Evolutionary conservation across 2,113 vertebrate genomes (phyloP), one percentile per base, ranked within the genome.

Genomic region (Dasyprocta punctata): DNA sequence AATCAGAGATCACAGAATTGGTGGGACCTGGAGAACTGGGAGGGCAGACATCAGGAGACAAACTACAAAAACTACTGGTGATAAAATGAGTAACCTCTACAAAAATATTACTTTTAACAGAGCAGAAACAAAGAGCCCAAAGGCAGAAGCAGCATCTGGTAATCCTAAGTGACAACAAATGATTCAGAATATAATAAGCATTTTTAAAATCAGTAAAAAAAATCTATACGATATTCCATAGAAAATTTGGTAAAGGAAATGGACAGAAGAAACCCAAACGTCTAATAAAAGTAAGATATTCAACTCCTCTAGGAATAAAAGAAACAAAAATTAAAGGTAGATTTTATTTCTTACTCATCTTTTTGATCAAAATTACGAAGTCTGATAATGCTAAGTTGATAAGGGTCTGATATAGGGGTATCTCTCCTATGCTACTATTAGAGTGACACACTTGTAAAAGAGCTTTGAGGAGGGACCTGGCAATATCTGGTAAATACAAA

Each of bases 241-340:
- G n/a, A 85, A 67, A 75, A 73, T 7, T 52, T 65, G 28, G 30
- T 58, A 60, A 87, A 94, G 28, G 26, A 89, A 95, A 63, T 67
- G 24, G 65, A 28, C 3, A 56, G 9, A 89, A 93, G 82, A 90
- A 81, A 89, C 44, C 30, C 36, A 85, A 96, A 71, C 61, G 4
- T 75, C 41, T 85, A 82, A 86, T 65, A 80, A 88, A 97, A 85
- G 80, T 58, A 49, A 65, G 26, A 52, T 81, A 5, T 14, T 58
- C 63, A 56, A 73, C 28, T 22, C 41, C 38, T 60, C 0, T 16
- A 16, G 54, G 17, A 54, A 54, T n/a, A 90, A 89, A 80, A 52
- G 49, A 75, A 97, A 90, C 69, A 19, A 90, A 93, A 97, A 52
- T 82, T 33, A 77, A 91, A 71, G 87, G 60, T 30, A 93, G 44